Evolutionary conservation across 2,797 vertebrate species (phyloP).

Genomic region (Macropodus opercularis): DNA sequence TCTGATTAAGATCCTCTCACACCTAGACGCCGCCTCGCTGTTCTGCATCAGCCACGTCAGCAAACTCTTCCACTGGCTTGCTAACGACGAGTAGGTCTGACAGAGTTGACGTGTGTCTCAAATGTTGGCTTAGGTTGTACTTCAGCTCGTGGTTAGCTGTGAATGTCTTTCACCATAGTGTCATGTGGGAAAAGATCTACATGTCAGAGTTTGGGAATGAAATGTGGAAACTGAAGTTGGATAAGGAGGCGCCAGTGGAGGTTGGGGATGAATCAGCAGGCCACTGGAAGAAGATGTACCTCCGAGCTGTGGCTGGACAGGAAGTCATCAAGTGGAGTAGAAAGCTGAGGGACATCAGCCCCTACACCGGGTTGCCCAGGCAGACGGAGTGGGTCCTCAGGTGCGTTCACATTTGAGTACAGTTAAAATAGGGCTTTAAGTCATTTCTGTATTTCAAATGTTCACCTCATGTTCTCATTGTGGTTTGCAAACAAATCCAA

Average conservation of each 20-base stretch:
- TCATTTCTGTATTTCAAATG: not conserved
- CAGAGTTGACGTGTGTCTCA: not conserved
- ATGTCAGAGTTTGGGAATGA: conserved; percentile 64
- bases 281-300: conserved; percentile 88
- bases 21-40: conserved; percentile 85
- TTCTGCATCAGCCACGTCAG: conserved; percentile 83
- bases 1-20: conserved; percentile 85
- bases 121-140: too few relatives aligned
- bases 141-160: too few relatives aligned
- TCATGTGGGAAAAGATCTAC: conserved; percentile 86
- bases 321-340: conserved; percentile 73
- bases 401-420: conserved; percentile 40
- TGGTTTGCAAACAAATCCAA: too few relatives aligned
- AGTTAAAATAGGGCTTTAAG: not conserved
- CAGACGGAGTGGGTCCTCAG: conserved; percentile 81
- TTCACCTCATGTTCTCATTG: too few relatives aligned
- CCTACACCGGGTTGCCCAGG: conserved; percentile 82
- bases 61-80: conserved; percentile 82
- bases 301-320: conserved; percentile 73
- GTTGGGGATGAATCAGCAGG: conserved; percentile 63
- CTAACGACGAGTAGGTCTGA: conserved; percentile 86
- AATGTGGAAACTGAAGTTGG: conserved; percentile 64
- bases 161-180: conserved; percentile 69
- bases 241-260: conserved; percentile 27
- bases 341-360: conserved; percentile 76